Evolutionary conservation across 92 coral and sea anemone genomes (phyloP).

Genomic region (Parazoanthus atlanticus): DNA sequence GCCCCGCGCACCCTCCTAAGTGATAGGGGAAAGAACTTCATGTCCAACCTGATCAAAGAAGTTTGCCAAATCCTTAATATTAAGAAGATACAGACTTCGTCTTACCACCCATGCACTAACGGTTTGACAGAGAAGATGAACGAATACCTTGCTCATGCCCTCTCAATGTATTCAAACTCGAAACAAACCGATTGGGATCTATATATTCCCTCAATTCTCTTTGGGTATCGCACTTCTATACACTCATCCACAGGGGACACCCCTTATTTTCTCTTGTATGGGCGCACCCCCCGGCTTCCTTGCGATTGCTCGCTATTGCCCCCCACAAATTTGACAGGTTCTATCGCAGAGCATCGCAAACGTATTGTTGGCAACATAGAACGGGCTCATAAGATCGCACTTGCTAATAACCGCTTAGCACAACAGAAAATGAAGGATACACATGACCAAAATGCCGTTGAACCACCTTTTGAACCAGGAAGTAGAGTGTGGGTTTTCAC

Average conservation of each 20-base stretch:
- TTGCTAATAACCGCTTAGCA: conserved; percentile 51
- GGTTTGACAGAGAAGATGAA: conserved; percentile 35
- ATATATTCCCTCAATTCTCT: conserved; percentile 35
- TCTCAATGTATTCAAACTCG: conserved; percentile 39
- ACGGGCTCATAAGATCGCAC: conserved; percentile 58
- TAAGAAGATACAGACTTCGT: conserved; percentile 28
- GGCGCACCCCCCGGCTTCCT: conserved; percentile 54
- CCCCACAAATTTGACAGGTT: conserved; percentile 35
- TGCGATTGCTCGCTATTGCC: conserved; percentile 55
- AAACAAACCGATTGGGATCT: conserved; percentile 49
- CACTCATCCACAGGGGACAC: conserved; percentile 32
- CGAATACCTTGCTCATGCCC: conserved; percentile 22
- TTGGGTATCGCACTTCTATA: conserved; percentile 42
- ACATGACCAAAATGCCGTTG: conserved; percentile 49
- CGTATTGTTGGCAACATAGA: conserved; percentile 64
- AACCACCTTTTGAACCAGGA: conserved; percentile 50
- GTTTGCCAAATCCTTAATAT: conserved; percentile 22
- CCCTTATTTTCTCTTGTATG: conserved; percentile 34
- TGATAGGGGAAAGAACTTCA: conserved; percentile 42
- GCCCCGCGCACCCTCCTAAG: conserved; percentile 51
- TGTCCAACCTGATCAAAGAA: conserved; percentile 25
- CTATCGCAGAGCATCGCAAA: conserved; percentile 63
- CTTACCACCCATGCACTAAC: conserved; percentile 29
- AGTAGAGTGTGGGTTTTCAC: conserved; percentile 67
- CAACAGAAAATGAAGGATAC: conserved; percentile 67